Percentiles rank a stretch among this genome's conserved stretches.
These are phyloP conservation scores for Pseudomyrmex cubaensis DNA, from an alignment of 1,140 invertebrate species.

Conservation along the genomic window DNA sequence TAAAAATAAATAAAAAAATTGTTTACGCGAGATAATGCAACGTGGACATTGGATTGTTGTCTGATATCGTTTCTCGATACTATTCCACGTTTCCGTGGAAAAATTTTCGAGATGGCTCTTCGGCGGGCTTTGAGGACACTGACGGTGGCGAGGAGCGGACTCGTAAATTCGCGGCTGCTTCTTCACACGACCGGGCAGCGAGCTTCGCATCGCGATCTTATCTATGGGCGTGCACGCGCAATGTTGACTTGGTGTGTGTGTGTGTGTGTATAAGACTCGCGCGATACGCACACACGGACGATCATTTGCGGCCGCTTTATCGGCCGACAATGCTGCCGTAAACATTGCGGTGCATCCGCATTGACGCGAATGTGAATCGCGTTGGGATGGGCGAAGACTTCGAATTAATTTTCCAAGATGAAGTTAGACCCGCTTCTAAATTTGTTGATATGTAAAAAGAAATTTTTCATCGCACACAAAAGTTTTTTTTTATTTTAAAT, in stretches of 20 bases:
- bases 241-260: constrained; percentile 41
- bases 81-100: neutral
- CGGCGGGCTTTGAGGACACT: neutral
- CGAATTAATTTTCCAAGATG: neutral
- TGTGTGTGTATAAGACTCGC: constrained; percentile 20
- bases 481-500: too few species aligned
- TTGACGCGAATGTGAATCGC: neutral
- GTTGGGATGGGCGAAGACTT: neutral
- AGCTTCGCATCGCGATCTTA: constrained; percentile 77
- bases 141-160: constrained; percentile 9
- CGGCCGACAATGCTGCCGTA: constrained; percentile 54
- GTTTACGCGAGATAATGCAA: neutral
- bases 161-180: constrained; percentile 74
- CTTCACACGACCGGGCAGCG: constrained; percentile 61
- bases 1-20: neutral
- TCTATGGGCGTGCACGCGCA: constrained; percentile 68
- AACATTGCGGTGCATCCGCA: constrained; percentile 14
- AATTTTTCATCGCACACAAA: too few species aligned
- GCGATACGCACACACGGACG: constrained; percentile 33
- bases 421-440: neutral
- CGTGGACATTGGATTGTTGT: neutral
- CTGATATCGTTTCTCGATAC: neutral
- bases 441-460: too few species aligned
- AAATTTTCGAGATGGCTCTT: neutral
- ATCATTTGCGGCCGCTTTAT: constrained; percentile 70